Conservation (phyloP, 2,888 invertebrate species). For the Drosophila ustulata region DNA sequence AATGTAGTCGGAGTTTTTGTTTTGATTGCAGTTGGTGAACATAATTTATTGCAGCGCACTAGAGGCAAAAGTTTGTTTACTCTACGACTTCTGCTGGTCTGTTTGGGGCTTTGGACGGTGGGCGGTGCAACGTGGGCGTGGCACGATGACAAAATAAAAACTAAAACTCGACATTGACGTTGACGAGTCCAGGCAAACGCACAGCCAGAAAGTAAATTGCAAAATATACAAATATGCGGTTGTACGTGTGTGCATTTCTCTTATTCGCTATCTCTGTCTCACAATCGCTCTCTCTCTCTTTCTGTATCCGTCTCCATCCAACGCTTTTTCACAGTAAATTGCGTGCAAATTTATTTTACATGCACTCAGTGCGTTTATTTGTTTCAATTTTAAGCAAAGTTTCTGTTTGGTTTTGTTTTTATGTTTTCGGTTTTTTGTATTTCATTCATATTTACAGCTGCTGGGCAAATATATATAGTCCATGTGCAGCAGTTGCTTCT, state of each 20-base stretch:
- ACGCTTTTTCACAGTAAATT: conserved; percentile 41
- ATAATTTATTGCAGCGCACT: conserved; percentile 67
- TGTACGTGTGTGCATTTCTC: conserved; percentile 23
- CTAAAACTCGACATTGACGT: conserved; percentile 40
- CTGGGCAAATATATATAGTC: conserved; percentile 15
- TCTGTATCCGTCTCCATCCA: neutral
- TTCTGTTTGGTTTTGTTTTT: conserved; percentile 39
- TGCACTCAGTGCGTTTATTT: conserved; percentile 40
- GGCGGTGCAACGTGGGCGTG: conserved; percentile 20
- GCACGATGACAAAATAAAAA: conserved; percentile 32
- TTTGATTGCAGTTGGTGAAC: conserved; percentile 73
- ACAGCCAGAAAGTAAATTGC: conserved; percentile 48
- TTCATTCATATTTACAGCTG: conserved; percentile 28
- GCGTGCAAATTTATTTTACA: conserved; percentile 57
- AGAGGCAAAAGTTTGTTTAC: conserved; percentile 59
- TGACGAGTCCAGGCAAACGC: conserved; percentile 34
- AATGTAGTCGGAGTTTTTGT: conserved; percentile 52
- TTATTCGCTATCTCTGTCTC: conserved; percentile 2
- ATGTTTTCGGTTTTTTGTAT: conserved; percentile 20
- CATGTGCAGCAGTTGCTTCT: conserved; percentile 9
- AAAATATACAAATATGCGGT: conserved; percentile 55
- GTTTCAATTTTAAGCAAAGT: conserved; percentile 43
- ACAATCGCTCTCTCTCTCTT: neutral
- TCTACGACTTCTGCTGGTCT: conserved; percentile 38
- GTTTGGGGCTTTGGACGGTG: neutral